Base-by-base conservation (phyloP, 2,888 invertebrate species). In the Tineola bisselliella region DNA sequence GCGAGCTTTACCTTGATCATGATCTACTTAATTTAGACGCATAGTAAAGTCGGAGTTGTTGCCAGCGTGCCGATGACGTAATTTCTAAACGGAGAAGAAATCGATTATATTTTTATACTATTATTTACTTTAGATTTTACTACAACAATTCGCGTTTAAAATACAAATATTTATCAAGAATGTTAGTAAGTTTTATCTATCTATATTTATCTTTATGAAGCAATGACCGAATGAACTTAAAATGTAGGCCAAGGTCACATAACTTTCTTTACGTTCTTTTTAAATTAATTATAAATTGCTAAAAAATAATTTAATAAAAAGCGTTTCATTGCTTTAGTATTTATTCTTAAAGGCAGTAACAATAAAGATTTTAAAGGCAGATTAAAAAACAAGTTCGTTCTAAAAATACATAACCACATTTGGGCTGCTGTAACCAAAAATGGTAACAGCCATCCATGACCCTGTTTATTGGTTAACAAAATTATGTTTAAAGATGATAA, bases 61-160 rank as follows among this genome's bases (percentile, higher is more conserved):
- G 80, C 82, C 81, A 81, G 76, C 72, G 68, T 64, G 70, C 63
- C 66, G 67, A 77, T 83, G 83, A 83, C 82, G 83, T 81, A 74
- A 82, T 66, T 71, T 63, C 48, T 48, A 48, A 48, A 15, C 48
- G 13, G 48, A 48, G 48, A 48, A 43, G n/a, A 48, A 8, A 48
- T 15, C 48, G 48, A 48, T 48, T 48, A 17, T 25, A 2, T 38
- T 38, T 38, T 38, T 25, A 25, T 25, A 25, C 25, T 25, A 25
- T 25, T 25, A 25, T 25, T 25, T 12, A 38, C 10, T 31, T 31
- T 10, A 31, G 5, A 8, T 31, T 31, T 31, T 31, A 31, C 31
- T 12, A 12, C n/a, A 10, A 38, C 10, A 38, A 38, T 6, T 25
- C 25, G 6, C 6, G 6, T 25, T 4, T n/a, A 25, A 25, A 2